These are phyloP conservation scores for Hydrozoanthus tunicans DNA, from an alignment of 64 coral and sea anemone genomes.

Conservation along the genomic window DNA sequence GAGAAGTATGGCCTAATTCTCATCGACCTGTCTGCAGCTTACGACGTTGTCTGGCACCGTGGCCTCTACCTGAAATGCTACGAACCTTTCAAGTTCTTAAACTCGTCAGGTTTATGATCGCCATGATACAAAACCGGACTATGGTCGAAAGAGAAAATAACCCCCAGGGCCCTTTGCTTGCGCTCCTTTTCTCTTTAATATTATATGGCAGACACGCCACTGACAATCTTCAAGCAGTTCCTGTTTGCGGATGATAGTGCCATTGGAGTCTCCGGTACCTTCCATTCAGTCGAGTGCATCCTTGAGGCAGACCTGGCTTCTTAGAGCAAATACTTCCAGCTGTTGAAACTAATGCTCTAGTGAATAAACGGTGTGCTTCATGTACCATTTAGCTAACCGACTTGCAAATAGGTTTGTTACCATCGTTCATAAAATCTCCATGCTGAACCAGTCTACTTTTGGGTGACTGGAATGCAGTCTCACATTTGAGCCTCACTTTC, in stretches of 20 bases:
- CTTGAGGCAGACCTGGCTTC: constrained; percentile 33
- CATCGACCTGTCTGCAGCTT: not conserved
- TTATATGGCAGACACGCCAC: not conserved
- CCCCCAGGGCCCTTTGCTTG: constrained; percentile 26
- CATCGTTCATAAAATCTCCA: not conserved
- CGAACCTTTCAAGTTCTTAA: not conserved
- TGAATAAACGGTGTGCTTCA: constrained; percentile 7
- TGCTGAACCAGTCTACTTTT: not conserved
- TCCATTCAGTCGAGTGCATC: not conserved
- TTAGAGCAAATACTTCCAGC: not conserved
- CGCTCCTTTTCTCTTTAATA: constrained; percentile 12
- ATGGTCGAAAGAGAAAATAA: not conserved
- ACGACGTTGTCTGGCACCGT: not conserved
- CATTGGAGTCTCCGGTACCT: constrained; percentile 18
- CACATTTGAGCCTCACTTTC: constrained; percentile 20
- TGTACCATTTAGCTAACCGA: constrained; percentile 21
- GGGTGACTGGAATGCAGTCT: not conserved
- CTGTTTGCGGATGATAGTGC: constrained; percentile 4
- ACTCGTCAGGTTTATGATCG: constrained; percentile 11
- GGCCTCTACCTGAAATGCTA: no score
- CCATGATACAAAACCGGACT: constrained; percentile 2
- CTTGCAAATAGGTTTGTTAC: constrained; percentile 14
- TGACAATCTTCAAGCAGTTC: constrained; percentile 18
- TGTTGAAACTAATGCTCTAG: not conserved
- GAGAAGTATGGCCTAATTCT: not conserved